These are phyloP conservation scores for Sitta europaea DNA, from an alignment of 2,113 vertebrate genomes.

Conservation along the genomic window DNA sequence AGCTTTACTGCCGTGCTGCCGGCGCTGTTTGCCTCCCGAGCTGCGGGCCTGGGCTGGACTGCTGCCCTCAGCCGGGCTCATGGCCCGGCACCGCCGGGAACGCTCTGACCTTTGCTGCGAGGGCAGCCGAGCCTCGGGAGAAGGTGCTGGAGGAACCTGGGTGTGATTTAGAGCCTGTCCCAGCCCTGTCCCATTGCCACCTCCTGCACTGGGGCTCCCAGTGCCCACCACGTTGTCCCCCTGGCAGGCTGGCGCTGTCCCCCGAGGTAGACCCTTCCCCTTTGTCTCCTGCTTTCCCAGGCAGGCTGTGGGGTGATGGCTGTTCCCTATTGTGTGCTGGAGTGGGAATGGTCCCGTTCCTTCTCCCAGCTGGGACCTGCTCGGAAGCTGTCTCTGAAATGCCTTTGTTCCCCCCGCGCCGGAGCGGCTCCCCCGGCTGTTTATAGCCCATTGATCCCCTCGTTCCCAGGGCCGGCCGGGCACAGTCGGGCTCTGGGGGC, in stretches of 20 bases:
- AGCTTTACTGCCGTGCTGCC: neutral
- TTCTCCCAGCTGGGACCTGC: neutral
- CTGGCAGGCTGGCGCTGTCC: neutral
- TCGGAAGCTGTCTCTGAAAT: neutral
- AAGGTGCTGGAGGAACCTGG: neutral
- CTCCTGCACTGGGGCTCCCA: neutral
- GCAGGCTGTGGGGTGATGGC: neutral
- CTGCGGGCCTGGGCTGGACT: neutral
- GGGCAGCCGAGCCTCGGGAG: neutral
- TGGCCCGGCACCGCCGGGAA: fast-evolving
- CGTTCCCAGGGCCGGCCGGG: neutral
- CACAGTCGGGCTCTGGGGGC: constrained; percentile 1
- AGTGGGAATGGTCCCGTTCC: neutral
- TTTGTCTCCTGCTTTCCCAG: neutral
- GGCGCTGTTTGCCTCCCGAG: neutral
- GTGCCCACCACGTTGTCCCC: fast-evolving
- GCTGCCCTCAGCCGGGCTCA: neutral
- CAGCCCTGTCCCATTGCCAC: neutral
- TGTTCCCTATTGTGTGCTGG: neutral
- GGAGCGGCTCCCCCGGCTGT: neutral
- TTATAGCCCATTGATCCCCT: constrained; percentile 19
- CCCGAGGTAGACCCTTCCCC: neutral
- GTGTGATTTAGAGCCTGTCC: neutral
- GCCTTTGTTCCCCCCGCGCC: neutral
- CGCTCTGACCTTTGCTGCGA: neutral